phyloP scores from a whole-genome alignment of 2,113 vertebrate species.

The Triplophysa siluroides region DNA sequence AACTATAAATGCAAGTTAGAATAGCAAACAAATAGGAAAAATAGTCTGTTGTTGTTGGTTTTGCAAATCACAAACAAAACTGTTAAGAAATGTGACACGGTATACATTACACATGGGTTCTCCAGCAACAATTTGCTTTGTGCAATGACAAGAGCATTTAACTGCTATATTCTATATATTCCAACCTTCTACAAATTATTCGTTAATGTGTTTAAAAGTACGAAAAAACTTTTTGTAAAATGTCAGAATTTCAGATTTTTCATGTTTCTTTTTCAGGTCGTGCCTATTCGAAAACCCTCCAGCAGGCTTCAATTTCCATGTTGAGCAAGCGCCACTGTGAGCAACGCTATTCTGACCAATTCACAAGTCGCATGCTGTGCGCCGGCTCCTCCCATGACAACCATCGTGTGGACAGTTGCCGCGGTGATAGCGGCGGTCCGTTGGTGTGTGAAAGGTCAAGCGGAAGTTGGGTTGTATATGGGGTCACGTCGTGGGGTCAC shows the following conservation, averaged over 20 bases:
- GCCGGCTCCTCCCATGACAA: slow-evolving; percentile 80
- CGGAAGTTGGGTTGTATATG: slow-evolving; percentile 85
- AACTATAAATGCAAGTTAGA: no score
- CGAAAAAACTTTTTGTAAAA: no score
- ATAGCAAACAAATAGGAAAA: no score
- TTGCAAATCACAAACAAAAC: no score
- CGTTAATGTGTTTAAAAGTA: no score
- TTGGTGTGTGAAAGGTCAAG: slow-evolving; percentile 84
- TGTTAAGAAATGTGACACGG: no score
- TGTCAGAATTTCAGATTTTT: slow-evolving; percentile 1
- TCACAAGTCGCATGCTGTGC: slow-evolving; percentile 95
- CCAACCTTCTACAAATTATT: no score
- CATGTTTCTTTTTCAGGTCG: slow-evolving; percentile 71
- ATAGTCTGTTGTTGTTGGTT: no score
- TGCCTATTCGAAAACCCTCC: slow-evolving; percentile 93
- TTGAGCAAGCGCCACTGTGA: slow-evolving; percentile 87
- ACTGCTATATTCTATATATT: no score
- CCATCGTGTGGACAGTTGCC: slow-evolving; percentile 91
- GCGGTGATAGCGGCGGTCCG: slow-evolving; percentile 95
- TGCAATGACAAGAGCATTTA: no score
- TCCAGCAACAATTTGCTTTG: no score
- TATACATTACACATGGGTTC: no score
- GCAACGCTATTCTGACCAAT: slow-evolving; percentile 83
- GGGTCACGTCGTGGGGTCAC: slow-evolving; percentile 96
- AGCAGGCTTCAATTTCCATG: slow-evolving; percentile 87